Evolutionary conservation across 64 coral and sea anemone genomes (phyloP).

Genomic region (Montipora capricornis): DNA sequence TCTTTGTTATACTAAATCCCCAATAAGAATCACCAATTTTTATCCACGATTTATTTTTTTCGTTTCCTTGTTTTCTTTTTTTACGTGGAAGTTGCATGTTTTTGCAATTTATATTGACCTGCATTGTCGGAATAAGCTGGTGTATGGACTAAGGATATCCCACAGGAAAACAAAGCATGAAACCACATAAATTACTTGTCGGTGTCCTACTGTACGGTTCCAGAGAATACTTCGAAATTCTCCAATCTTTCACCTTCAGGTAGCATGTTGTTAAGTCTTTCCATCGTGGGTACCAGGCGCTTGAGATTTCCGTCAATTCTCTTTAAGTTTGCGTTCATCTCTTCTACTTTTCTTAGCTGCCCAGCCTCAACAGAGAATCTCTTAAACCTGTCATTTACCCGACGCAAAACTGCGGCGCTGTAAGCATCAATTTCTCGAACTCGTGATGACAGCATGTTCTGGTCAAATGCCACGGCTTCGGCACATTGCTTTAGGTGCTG

Average conservation of each 20-base stretch:
- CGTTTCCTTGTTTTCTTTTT: too few relatives aligned
- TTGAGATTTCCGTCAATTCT: constrained; percentile 88
- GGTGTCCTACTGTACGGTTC: background rate
- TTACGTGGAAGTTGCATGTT: too few relatives aligned
- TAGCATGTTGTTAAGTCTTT: constrained; percentile 92
- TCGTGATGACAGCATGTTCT: constrained; percentile 82
- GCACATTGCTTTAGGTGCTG: constrained; percentile 90
- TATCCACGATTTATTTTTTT: too few relatives aligned
- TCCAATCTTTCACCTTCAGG: constrained; percentile 89
- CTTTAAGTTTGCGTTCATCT: constrained; percentile 77
- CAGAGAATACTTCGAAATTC: constrained; percentile 44
- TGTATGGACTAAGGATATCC: too few relatives aligned
- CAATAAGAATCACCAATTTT: too few relatives aligned
- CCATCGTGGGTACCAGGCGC: constrained; percentile 91
- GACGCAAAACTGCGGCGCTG: constrained; percentile 74
- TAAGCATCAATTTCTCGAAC: constrained; percentile 86
- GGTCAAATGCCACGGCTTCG: constrained; percentile 95
- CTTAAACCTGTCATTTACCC: constrained; percentile 75
- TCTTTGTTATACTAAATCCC: too few relatives aligned
- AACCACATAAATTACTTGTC: background rate
- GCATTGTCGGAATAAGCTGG: too few relatives aligned
- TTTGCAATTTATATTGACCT: too few relatives aligned
- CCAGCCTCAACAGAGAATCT: constrained; percentile 61
- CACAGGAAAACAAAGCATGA: too few relatives aligned
- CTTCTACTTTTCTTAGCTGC: constrained; percentile 86